Conservation (phyloP, 2,888 invertebrate species). For the Eudemis profundana region DNA sequence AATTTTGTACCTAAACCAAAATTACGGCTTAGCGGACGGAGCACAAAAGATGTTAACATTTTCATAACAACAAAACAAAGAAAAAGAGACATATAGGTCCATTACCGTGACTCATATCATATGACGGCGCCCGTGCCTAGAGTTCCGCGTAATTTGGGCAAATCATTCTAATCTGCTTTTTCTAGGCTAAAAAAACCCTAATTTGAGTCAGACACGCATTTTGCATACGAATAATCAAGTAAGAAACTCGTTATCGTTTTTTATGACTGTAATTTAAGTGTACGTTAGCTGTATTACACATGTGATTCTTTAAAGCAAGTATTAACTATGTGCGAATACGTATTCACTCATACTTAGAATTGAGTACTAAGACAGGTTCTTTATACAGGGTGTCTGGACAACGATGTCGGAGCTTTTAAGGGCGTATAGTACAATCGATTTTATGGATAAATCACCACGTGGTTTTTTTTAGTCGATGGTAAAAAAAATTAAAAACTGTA, state of each 20-base stretch:
- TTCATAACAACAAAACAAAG: conserved; percentile 16
- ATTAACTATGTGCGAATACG: too few relatives aligned
- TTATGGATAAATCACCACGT: too few relatives aligned
- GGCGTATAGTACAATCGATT: too few relatives aligned
- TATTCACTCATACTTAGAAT: too few relatives aligned
- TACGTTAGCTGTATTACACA: neutral
- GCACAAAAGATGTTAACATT: conserved; percentile 2
- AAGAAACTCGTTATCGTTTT: conserved; percentile 30
- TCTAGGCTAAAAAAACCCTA: conserved; percentile 25
- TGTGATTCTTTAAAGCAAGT: too few relatives aligned
- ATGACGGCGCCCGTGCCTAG: neutral
- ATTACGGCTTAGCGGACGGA: neutral
- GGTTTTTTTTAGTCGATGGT: too few relatives aligned
- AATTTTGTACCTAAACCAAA: neutral
- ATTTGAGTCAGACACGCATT: conserved; percentile 32
- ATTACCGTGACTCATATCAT: conserved; percentile 19
- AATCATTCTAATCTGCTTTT: conserved; percentile 28
- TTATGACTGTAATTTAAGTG: conserved; percentile 6
- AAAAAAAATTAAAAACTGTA: too few relatives aligned
- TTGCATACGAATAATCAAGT: conserved; percentile 24
- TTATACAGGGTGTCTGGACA: too few relatives aligned
- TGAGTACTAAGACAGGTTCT: too few relatives aligned
- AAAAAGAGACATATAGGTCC: conserved; percentile 24
- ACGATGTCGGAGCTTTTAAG: too few relatives aligned
- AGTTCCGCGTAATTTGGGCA: conserved; percentile 6